Evolutionary conservation across 2,113 vertebrate species (phyloP).

Genomic region (Seriola aureovittata): DNA sequence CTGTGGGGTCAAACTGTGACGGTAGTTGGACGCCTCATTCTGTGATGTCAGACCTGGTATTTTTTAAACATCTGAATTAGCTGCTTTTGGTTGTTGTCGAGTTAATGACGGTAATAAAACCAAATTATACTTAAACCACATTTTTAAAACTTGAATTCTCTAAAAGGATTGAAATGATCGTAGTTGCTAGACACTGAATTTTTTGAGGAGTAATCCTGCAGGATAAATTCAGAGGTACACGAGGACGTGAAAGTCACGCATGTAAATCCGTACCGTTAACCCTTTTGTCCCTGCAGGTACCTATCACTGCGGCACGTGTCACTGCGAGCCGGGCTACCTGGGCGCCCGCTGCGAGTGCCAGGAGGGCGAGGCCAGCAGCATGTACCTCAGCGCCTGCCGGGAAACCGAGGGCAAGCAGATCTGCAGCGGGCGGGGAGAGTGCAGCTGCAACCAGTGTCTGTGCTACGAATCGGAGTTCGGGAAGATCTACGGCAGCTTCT

Average conservation of each 20-base stretch:
- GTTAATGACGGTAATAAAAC: constrained; percentile 5
- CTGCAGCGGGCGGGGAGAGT: constrained; percentile 95
- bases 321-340: constrained; percentile 89
- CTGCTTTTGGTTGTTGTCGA: neutral
- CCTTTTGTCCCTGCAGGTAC: constrained; percentile 66
- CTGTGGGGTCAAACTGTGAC: neutral
- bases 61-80: neutral
- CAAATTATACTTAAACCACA: neutral
- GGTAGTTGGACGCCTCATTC: constrained; percentile 3
- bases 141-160: neutral
- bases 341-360: constrained; percentile 93
- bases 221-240: too few relatives aligned
- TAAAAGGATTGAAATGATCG: neutral
- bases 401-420: constrained; percentile 93
- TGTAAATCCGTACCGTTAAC: neutral
- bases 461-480: constrained; percentile 97
- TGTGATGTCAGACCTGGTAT: neutral
- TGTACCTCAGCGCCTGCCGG: constrained; percentile 87
- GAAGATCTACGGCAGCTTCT: constrained; percentile 96
- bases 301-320: constrained; percentile 90
- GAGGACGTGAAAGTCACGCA: neutral
- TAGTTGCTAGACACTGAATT: neutral
- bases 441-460: constrained; percentile 96
- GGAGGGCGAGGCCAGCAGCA: constrained; percentile 87
- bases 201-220: too few relatives aligned